A percentile compares a stretch with the other conserved stretches of the same genome.
phyloP scores from a whole-genome alignment of 2,113 vertebrate species.

The Platysteira castanea region DNA sequence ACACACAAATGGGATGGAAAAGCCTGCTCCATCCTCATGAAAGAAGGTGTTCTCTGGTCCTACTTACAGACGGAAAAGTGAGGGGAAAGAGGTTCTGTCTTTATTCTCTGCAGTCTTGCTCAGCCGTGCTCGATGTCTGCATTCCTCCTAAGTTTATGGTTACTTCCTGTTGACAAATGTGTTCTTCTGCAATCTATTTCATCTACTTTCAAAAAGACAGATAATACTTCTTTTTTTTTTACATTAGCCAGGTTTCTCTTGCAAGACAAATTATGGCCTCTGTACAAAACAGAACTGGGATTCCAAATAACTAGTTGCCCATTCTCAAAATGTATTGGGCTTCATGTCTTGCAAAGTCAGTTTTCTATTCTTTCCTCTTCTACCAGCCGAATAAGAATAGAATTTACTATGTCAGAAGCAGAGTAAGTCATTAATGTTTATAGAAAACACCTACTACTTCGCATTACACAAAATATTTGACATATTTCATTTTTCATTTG shows the following conservation, averaged over 20 bases:
- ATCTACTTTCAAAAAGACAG: not conserved
- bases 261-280: not conserved
- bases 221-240: not conserved
- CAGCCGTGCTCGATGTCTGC: rapidly evolving
- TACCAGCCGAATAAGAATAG: not conserved
- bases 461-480: not conserved
- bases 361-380: not conserved
- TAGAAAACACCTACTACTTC: not conserved
- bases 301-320: not conserved
- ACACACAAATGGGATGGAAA: not conserved
- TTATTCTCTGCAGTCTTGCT: not conserved
- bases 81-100: not conserved
- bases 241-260: not conserved
- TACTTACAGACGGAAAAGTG: not conserved
- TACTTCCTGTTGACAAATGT: not conserved
- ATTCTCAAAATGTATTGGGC: not conserved
- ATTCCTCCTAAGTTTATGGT: not conserved
- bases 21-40: not conserved
- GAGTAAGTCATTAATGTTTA: not conserved
- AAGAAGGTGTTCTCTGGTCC: not conserved
- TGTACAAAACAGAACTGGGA: not conserved
- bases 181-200: not conserved
- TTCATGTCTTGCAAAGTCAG: not conserved
- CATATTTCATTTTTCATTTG: not conserved
- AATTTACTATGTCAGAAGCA: not conserved